These are phyloP conservation scores for Yasuhikotakia modesta DNA, from an alignment of 2,797 vertebrate genomes.

Conservation along the genomic window DNA sequence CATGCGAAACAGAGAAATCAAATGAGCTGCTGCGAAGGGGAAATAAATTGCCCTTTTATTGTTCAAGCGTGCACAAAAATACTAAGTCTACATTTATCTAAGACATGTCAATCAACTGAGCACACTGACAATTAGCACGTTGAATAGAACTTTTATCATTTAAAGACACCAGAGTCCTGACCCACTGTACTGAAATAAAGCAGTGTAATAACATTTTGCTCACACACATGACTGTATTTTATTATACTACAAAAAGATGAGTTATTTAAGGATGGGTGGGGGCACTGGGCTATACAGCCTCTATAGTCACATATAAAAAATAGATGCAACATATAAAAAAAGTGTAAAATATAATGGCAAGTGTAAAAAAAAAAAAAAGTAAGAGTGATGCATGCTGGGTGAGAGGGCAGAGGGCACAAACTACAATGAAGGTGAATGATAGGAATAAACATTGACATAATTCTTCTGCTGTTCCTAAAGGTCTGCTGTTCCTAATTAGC, in stretches of 20 bases:
- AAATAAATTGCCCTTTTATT: conserved; percentile 83
- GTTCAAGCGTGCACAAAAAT: conserved; percentile 82
- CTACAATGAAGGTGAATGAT: conserved; percentile 39
- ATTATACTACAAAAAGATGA: conserved; percentile 74
- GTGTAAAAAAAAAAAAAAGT: conserved; percentile 46
- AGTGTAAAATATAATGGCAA: no score
- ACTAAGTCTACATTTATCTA: conserved; percentile 83
- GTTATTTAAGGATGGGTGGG: conserved; percentile 41
- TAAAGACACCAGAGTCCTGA: conserved; percentile 82
- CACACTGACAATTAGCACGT: conserved; percentile 82
- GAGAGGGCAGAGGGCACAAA: conserved; percentile 38
- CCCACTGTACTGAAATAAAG: conserved; percentile 76
- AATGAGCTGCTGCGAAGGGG: conserved; percentile 75
- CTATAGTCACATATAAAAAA: not conserved
- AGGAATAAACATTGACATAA: conserved; percentile 46
- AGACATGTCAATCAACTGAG: conserved; percentile 79
- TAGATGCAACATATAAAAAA: conserved; percentile 12
- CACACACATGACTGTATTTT: conserved; percentile 80
- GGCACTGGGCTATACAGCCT: not conserved
- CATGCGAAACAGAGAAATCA: conserved; percentile 68
- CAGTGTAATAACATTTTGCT: conserved; percentile 79
- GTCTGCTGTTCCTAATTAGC: conserved; percentile 45
- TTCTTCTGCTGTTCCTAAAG: conserved; percentile 37
- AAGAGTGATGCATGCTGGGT: conserved; percentile 46
- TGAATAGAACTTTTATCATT: conserved; percentile 83